Conservation (phyloP, 1,140 invertebrate species). For the Epicauta chinensis region DNA sequence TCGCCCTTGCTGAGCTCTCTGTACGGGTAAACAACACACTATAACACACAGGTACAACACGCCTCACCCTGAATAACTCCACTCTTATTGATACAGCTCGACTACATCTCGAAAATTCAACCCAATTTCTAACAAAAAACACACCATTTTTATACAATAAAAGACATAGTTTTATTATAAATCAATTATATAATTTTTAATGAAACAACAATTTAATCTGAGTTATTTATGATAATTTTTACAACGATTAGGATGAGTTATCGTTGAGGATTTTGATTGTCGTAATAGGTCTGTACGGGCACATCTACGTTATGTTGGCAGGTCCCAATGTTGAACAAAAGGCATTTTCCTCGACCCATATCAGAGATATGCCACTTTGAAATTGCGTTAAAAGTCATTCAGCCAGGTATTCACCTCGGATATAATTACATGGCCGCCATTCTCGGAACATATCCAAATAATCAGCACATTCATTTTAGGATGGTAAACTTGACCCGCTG, state of each 20-base stretch:
- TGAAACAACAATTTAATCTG: too few species aligned
- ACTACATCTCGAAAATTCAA: constrained; percentile 5
- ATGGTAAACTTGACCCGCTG: neutral
- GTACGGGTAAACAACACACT: constrained; percentile 29
- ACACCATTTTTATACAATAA: too few species aligned
- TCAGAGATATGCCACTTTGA: constrained; percentile 40
- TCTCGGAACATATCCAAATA: constrained; percentile 23
- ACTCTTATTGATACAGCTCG: constrained; percentile 18
- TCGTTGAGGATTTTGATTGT: neutral
- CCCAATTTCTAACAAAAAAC: too few species aligned
- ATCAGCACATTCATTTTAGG: constrained; percentile 15
- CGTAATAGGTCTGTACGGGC: constrained; percentile 12
- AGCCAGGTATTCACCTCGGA: constrained; percentile 30
- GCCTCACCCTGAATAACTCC: constrained; percentile 19
- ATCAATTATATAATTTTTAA: too few species aligned
- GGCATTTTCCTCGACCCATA: constrained; percentile 39
- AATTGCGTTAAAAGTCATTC: constrained; percentile 41
- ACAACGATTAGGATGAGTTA: too few species aligned
- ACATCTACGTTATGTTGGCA: constrained; percentile 16
- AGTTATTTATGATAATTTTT: too few species aligned
- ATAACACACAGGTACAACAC: constrained; percentile 24
- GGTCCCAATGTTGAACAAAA: constrained; percentile 31
- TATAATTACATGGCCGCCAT: constrained; percentile 36
- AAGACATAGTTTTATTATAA: too few species aligned
- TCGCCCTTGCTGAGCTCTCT: constrained; percentile 25